Evolutionary conservation across 2,113 vertebrate species (phyloP).

Genomic region (Heliornis fulica): DNA sequence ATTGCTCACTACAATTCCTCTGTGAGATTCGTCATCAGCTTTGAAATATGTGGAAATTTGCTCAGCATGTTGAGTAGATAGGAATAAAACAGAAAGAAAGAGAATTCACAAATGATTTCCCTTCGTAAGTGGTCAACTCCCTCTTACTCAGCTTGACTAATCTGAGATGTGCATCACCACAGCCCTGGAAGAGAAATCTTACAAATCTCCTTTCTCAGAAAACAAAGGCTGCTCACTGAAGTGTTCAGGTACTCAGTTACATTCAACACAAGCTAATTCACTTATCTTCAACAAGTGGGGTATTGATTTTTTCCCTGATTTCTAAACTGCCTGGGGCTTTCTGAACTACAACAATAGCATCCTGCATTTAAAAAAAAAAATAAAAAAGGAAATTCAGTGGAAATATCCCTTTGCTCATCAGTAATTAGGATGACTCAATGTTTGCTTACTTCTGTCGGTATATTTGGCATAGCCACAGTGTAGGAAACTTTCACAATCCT

Average conservation of each 20-base stretch:
- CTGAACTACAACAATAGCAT: constrained; percentile 71
- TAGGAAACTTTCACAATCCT: background rate
- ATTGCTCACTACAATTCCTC: background rate
- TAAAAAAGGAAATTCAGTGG: background rate
- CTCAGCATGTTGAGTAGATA: background rate
- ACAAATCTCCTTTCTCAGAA: constrained; percentile 64
- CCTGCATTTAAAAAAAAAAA: background rate
- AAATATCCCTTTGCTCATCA: constrained; percentile 53
- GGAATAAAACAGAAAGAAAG: background rate
- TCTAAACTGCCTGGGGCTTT: constrained; percentile 76
- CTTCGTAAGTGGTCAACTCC: background rate
- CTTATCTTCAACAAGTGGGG: constrained; percentile 81
- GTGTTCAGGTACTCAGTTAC: constrained; percentile 78
- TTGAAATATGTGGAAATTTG: background rate
- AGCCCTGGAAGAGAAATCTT: constrained; percentile 52
- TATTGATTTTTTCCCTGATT: constrained; percentile 82
- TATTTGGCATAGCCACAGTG: background rate
- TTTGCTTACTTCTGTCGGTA: constrained; percentile 20
- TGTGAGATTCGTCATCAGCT: background rate
- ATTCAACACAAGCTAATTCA: constrained; percentile 79
- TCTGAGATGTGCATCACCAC: background rate
- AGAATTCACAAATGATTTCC: constrained; percentile 19
- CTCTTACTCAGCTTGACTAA: constrained; percentile 47
- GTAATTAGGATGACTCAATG: constrained; percentile 39
- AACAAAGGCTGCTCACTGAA: constrained; percentile 71